Percentiles rank a stretch among this genome's conserved stretches.
These are phyloP conservation scores for Luperina nickerlii DNA, from an alignment of 2,888 invertebrate species.

Conservation along the genomic window DNA sequence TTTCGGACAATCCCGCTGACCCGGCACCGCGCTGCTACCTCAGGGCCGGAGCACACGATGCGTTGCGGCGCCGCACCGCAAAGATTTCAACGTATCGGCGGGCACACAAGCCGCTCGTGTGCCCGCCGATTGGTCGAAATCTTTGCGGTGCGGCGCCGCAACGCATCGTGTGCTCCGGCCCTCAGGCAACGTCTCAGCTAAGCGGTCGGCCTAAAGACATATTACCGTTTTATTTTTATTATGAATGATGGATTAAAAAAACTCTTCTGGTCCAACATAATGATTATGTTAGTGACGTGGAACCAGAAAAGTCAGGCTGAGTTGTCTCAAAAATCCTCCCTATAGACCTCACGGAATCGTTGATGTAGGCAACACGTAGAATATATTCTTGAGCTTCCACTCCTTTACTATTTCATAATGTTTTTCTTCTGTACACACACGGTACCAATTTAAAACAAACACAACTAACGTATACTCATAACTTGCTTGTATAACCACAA, in stretches of 20 bases:
- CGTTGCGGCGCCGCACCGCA: too few relatives aligned
- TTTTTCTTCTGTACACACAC: neutral
- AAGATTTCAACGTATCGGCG: too few relatives aligned
- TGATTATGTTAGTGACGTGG: neutral
- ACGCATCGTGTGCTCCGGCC: too few relatives aligned
- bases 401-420: neutral
- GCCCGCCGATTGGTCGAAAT: too few relatives aligned
- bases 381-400: neutral
- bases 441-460: constrained; percentile 20
- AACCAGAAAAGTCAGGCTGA: neutral
- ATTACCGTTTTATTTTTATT: neutral
- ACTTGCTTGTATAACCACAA: constrained; percentile 32
- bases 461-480: constrained; percentile 25
- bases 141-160: too few relatives aligned
- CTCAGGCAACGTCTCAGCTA: too few relatives aligned
- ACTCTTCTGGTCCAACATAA: neutral
- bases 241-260: neutral
- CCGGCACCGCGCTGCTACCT: too few relatives aligned
- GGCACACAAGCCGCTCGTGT: too few relatives aligned
- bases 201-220: too few relatives aligned
- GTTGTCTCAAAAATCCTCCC: neutral
- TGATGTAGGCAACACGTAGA: neutral
- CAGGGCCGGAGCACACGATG: too few relatives aligned
- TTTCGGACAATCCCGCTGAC: too few relatives aligned
- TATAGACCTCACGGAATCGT: neutral